Evolutionary conservation across 2,888 invertebrate species (phyloP).

Genomic region (Vandiemenella viatica): DNA sequence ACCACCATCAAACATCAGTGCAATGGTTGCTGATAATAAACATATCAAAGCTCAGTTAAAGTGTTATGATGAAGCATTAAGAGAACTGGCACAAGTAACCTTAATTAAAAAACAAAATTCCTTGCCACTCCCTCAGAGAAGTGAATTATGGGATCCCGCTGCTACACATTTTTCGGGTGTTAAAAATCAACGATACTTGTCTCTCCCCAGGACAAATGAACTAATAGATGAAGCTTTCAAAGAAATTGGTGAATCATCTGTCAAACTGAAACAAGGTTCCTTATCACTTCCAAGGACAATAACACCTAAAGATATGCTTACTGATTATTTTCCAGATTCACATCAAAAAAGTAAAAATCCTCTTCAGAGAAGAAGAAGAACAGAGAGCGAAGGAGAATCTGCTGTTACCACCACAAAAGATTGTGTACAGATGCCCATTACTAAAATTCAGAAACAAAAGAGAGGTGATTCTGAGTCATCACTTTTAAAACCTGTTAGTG

Average conservation of each 20-base stretch:
- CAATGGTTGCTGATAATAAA: conserved; percentile 16
- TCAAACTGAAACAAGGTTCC: conserved; percentile 10
- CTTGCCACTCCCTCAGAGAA: conserved; percentile 8
- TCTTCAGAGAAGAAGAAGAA: conserved; percentile 6
- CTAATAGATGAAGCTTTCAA: conserved; percentile 16
- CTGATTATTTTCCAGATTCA: conserved; percentile 7
- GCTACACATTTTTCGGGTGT: conserved; percentile 8
- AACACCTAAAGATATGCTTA: conserved; percentile 11
- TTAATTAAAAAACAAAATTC: conserved; percentile 13
- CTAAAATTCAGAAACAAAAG: neutral
- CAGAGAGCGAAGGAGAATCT: conserved; percentile 15
- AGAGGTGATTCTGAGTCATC: neutral
- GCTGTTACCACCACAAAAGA: neutral
- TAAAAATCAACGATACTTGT: conserved; percentile 12
- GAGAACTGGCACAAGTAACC: conserved; percentile 20
- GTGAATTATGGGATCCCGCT: conserved; percentile 7
- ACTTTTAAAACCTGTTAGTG: neutral
- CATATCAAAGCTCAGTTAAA: conserved; percentile 21
- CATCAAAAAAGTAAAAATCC: conserved; percentile 6
- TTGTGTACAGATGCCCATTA: conserved; percentile 5
- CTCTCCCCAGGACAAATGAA: conserved; percentile 15
- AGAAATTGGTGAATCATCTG: conserved; percentile 13
- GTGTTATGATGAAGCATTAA: conserved; percentile 22
- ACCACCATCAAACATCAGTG: conserved; percentile 4
- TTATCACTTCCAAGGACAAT: conserved; percentile 12